These are phyloP conservation scores for Plebejus melissa DNA, from an alignment of 2,888 invertebrate genomes.

Conservation along the genomic window DNA sequence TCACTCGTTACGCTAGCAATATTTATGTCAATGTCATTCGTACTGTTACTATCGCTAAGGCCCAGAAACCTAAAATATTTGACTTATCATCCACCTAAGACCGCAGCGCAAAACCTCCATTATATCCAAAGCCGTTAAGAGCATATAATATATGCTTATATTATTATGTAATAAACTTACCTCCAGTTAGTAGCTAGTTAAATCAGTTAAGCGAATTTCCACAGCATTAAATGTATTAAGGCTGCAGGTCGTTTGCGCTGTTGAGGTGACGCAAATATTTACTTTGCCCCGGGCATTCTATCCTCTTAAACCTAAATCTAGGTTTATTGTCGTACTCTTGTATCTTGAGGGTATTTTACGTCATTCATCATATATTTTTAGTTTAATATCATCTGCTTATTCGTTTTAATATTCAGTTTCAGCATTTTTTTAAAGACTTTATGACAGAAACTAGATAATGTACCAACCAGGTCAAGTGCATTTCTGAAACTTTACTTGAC, in stretches of 20 bases:
- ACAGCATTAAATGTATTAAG: constrained; percentile 23
- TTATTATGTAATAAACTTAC: no score
- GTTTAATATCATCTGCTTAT: not conserved
- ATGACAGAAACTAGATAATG: no score
- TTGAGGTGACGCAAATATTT: constrained; percentile 26
- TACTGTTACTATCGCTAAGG: no score
- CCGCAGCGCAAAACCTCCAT: no score
- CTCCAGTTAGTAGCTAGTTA: constrained; percentile 22
- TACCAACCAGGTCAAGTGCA: no score
- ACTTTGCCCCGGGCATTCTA: constrained; percentile 16
- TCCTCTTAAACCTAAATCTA: constrained; percentile 20
- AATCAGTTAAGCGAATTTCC: constrained; percentile 21
- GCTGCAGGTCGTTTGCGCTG: constrained; percentile 22
- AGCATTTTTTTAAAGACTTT: not conserved
- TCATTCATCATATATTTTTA: not conserved
- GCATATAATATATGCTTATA: no score
- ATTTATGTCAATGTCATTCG: no score
- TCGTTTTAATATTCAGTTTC: not conserved
- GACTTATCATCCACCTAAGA: no score
- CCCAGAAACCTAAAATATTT: no score
- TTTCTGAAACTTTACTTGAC: not conserved
- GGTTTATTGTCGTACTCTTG: constrained; percentile 1
- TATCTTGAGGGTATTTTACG: not conserved
- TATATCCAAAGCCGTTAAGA: no score
- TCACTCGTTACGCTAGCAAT: no score